Conservation (phyloP, 2,888 invertebrate species). For the Ernsta delagoae region DNA sequence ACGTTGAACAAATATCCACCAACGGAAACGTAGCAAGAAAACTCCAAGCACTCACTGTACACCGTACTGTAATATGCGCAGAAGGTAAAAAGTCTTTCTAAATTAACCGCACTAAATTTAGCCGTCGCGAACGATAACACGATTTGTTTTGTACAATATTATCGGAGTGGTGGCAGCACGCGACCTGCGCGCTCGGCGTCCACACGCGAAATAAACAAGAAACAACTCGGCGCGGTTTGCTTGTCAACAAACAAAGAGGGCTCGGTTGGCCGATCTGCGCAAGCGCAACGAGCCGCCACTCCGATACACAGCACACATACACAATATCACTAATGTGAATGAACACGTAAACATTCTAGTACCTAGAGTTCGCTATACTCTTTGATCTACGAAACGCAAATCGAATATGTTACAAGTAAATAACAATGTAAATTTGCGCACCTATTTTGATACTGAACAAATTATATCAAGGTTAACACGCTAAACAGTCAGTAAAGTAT, state of each 20-base stretch:
- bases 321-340: too few relatives aligned
- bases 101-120: constrained; percentile 74
- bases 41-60: constrained; percentile 52
- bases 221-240: constrained; percentile 53
- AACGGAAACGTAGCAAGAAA: constrained; percentile 45
- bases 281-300: too few relatives aligned
- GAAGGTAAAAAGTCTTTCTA: constrained; percentile 54
- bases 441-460: constrained; percentile 39
- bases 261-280: too few relatives aligned
- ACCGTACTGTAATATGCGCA: constrained; percentile 65
- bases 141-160: constrained; percentile 43
- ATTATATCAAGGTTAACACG: constrained; percentile 43
- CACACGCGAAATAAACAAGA: constrained; percentile 58
- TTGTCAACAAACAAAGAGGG: constrained; percentile 84
- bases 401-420: constrained; percentile 38
- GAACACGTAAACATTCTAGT: too few relatives aligned
- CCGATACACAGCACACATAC: too few relatives aligned
- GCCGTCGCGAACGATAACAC: constrained; percentile 63
- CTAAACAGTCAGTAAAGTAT: constrained; percentile 20
- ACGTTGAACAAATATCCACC: constrained; percentile 58
- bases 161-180: constrained; percentile 41
- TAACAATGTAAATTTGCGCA: constrained; percentile 24
- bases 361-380: too few relatives aligned
- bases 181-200: constrained; percentile 61
- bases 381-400: too few relatives aligned